Percentiles rank a stretch among this genome's conserved stretches.
Evolutionary conservation across 2,113 vertebrate species (phyloP).

Genomic region (Apus apus): DNA sequence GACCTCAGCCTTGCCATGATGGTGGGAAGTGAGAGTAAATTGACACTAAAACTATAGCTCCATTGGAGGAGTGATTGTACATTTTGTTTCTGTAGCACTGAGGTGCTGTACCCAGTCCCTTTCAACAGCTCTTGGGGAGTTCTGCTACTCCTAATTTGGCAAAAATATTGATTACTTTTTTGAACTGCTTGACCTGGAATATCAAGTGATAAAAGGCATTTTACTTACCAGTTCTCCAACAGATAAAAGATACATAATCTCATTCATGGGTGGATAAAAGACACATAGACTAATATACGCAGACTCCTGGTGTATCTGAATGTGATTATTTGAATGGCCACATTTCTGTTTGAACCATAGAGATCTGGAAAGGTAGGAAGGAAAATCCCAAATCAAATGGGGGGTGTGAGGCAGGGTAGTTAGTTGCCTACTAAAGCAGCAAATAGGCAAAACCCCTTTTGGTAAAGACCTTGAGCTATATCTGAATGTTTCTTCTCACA

Average conservation of each 20-base stretch:
- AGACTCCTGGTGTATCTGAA: background rate
- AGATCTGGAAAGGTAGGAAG: background rate
- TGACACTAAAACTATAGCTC: background rate
- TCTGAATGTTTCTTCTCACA: background rate
- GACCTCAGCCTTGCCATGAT: background rate
- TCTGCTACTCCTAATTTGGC: background rate
- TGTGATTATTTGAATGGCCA: background rate
- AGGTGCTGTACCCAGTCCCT: background rate
- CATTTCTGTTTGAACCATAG: background rate
- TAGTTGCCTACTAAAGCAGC: background rate
- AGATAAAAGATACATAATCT: background rate
- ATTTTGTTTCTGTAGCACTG: background rate
- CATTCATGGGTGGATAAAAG: background rate
- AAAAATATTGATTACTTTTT: background rate
- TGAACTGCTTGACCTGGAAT: background rate
- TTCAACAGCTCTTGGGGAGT: background rate
- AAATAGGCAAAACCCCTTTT: background rate
- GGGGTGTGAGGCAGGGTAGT: background rate
- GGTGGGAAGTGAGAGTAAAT: background rate
- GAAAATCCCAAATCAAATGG: background rate
- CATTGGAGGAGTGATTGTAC: background rate
- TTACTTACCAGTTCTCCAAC: background rate
- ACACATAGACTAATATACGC: rapidly evolving
- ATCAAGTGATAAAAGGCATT: background rate
- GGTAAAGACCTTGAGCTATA: background rate